Conservation (phyloP, 1,140 invertebrate genomes). For the Drosophila athabasca region DNA sequence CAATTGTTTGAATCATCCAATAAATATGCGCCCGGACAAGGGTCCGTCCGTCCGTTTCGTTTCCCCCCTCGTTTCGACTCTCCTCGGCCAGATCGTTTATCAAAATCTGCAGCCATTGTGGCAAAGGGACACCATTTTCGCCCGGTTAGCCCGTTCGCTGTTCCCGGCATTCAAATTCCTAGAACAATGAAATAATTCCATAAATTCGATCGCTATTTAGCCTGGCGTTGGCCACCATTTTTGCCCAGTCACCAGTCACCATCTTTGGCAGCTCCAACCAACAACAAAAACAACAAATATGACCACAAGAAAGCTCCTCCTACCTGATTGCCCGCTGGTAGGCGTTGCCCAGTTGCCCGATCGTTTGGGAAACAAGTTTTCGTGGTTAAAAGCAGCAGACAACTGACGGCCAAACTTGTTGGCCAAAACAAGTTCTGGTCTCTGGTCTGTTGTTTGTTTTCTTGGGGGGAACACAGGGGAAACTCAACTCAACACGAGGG, state of each 20-base stretch:
- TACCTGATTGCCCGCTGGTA: slow-evolving; percentile 47
- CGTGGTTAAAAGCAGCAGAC: slow-evolving; percentile 26
- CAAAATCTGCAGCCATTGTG: slow-evolving; percentile 66
- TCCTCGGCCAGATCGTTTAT: slow-evolving; percentile 48
- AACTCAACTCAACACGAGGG: slow-evolving; percentile 57
- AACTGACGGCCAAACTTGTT: slow-evolving; percentile 40
- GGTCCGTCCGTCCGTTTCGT: background rate
- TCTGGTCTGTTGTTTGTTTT: background rate
- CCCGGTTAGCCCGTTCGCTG: slow-evolving; percentile 31
- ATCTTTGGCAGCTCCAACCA: slow-evolving; percentile 48
- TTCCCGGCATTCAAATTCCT: slow-evolving; percentile 72
- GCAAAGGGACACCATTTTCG: slow-evolving; percentile 57
- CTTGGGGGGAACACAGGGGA: background rate
- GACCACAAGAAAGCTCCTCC: slow-evolving; percentile 68
- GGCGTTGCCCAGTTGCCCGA: slow-evolving; percentile 58
- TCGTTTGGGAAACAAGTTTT: slow-evolving; percentile 68
- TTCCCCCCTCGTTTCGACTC: background rate
- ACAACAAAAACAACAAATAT: background rate
- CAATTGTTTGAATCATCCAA: slow-evolving; percentile 61
- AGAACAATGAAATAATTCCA: slow-evolving; percentile 82
- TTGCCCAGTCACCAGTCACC: slow-evolving; percentile 63
- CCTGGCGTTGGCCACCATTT: slow-evolving; percentile 67
- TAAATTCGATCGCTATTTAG: slow-evolving; percentile 79
- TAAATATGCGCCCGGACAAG: slow-evolving; percentile 56
- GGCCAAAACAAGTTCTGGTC: slow-evolving; percentile 63